These are phyloP conservation scores for Stegophylla sp. DNA, from an alignment of 2,888 invertebrate species.

Conservation along the genomic window DNA sequence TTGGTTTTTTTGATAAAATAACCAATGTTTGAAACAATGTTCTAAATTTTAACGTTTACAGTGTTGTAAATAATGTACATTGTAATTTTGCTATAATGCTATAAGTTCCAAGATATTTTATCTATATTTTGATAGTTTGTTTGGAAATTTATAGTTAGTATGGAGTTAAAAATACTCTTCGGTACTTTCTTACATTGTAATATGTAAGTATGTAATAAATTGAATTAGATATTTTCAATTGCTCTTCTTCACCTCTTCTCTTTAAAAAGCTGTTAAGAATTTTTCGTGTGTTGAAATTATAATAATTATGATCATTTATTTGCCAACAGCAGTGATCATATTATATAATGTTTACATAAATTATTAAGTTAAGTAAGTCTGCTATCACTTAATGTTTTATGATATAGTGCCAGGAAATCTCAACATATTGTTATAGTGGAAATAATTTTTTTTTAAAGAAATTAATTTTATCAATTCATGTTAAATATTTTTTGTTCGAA, in stretches of 20 bases:
- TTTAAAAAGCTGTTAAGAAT: neutral
- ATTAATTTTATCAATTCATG: slow-evolving; percentile 12
- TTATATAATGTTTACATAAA: slow-evolving; percentile 48
- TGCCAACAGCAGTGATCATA: slow-evolving; percentile 35
- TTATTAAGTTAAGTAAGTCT: slow-evolving; percentile 53
- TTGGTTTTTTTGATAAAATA: neutral
- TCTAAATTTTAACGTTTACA: neutral
- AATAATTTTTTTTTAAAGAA: slow-evolving; percentile 35
- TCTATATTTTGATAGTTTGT: too few relatives aligned
- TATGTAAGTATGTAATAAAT: neutral
- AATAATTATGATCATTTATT: slow-evolving; percentile 46
- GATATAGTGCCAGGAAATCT: slow-evolving; percentile 47
- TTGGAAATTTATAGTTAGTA: neutral
- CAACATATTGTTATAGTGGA: slow-evolving; percentile 42
- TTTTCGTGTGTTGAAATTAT: slow-evolving; percentile 23
- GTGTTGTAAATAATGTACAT: too few relatives aligned
- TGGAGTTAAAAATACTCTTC: neutral
- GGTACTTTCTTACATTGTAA: slow-evolving; percentile 11
- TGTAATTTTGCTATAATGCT: neutral
- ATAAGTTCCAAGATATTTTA: too few relatives aligned
- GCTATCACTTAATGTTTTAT: slow-evolving; percentile 42
- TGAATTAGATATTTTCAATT: neutral
- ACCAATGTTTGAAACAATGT: neutral
- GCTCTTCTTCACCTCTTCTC: neutral
- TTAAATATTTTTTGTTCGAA: slow-evolving; percentile 29